Conservation (phyloP, 2,113 vertebrate genomes). For the Ptyas mucosa region DNA sequence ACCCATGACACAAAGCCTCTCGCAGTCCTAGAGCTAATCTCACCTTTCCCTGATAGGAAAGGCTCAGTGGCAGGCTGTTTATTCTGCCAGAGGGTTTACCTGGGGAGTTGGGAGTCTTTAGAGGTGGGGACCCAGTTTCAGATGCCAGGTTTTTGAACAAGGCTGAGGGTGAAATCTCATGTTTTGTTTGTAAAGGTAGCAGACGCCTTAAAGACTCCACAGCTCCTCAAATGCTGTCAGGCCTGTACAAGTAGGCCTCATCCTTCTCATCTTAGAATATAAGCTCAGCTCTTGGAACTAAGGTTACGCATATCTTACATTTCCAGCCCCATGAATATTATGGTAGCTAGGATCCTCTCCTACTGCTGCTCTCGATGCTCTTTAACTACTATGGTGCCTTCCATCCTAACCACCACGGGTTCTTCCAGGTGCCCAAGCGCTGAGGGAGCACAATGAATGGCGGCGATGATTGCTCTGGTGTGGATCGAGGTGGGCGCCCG, state of each 20-base stretch:
- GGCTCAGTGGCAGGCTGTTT: background rate
- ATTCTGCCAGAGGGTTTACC: background rate
- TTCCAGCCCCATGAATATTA: too few species aligned
- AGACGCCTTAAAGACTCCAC: background rate
- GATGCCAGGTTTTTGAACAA: background rate
- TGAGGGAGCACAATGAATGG: conserved; percentile 85
- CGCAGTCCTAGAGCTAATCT: background rate
- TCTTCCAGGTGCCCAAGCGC: conserved; percentile 11
- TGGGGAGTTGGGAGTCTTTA: background rate
- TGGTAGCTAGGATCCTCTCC: too few species aligned
- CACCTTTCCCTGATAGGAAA: background rate
- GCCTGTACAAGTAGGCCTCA: background rate
- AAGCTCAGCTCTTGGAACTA: background rate
- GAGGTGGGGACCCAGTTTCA: background rate
- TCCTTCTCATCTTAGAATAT: background rate
- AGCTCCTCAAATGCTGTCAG: background rate
- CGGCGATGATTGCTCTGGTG: conserved; percentile 80
- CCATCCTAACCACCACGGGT: rapidly evolving
- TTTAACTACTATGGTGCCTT: rapidly evolving
- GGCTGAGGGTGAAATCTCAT: background rate
- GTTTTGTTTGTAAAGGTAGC: background rate
- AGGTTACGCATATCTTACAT: too few species aligned
- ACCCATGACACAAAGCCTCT: background rate
- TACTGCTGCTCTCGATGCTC: background rate
- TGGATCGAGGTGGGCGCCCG: conserved; percentile 79